Percentiles rank a stretch among this genome's conserved stretches.
phyloP scores from a whole-genome alignment of 2,888 invertebrate genomes.

The Tricholauxania praeusta region DNA sequence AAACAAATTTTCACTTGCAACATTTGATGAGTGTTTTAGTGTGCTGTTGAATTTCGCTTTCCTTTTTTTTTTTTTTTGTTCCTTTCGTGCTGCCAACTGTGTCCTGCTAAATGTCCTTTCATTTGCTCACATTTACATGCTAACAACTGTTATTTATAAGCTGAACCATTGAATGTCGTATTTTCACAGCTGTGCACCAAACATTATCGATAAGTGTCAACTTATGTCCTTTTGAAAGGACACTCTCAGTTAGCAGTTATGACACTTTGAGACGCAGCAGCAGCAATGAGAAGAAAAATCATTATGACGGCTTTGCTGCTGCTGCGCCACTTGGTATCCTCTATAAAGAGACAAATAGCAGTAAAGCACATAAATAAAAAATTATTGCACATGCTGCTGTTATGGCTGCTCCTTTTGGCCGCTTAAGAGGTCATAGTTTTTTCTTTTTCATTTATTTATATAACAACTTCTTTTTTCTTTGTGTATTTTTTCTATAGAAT shows the following conservation, averaged over 20 bases:
- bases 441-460: no score
- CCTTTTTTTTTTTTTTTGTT: neutral
- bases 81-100: neutral
- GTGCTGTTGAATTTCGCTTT: neutral
- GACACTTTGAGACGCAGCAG: conserved; percentile 43
- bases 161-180: neutral
- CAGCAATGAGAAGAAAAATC: neutral
- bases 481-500: no score
- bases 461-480: no score
- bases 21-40: neutral
- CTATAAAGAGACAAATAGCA: neutral
- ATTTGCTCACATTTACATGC: conserved; percentile 17
- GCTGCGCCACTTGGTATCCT: neutral
- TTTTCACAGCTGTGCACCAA: conserved; percentile 43
- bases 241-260: conserved; percentile 24
- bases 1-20: neutral
- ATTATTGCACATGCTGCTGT: conserved; percentile 22
- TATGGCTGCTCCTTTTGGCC: neutral
- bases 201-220: conserved; percentile 49
- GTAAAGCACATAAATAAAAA: conserved; percentile 18
- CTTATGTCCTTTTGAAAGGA: conserved; percentile 39
- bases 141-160: conserved; percentile 19
- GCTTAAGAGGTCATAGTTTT: no score
- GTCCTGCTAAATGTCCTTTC: neutral
- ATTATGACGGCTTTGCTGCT: neutral